Conservation (phyloP, 2,113 vertebrate species). For the Ageneiosus marmoratus region DNA sequence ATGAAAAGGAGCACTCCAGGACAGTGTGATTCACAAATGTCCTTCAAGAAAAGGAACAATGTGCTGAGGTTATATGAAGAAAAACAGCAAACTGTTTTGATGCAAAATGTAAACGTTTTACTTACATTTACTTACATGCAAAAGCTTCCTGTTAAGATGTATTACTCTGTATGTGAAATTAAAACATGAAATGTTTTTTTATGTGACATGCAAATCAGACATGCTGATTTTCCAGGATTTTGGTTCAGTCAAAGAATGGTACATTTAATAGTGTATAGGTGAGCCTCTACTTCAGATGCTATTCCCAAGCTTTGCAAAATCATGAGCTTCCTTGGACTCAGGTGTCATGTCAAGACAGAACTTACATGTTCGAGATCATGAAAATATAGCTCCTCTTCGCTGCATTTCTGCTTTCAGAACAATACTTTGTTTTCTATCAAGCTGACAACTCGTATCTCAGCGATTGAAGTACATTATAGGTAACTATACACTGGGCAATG, state of each 20-base stretch:
- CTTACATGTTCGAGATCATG: constrained; percentile 50
- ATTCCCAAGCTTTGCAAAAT: constrained; percentile 56
- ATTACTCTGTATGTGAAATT: constrained; percentile 44
- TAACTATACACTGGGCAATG: constrained; percentile 37
- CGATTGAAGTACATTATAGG: constrained; percentile 48
- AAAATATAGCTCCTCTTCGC: constrained; percentile 49
- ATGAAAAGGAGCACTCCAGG: constrained; percentile 46
- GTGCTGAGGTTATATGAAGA: constrained; percentile 42
- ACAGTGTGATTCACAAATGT: constrained; percentile 52
- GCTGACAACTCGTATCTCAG: constrained; percentile 54
- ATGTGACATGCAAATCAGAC: constrained; percentile 32
- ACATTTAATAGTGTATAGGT: constrained; percentile 44
- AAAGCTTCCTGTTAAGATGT: constrained; percentile 42
- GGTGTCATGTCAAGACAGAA: constrained; percentile 56
- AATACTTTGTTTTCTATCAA: constrained; percentile 56
- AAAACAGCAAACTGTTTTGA: constrained; percentile 36
- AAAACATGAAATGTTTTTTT: constrained; percentile 26
- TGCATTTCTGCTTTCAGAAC: constrained; percentile 54
- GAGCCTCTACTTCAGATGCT: constrained; percentile 45
- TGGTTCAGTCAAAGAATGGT: constrained; percentile 41
- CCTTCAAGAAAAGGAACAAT: constrained; percentile 41
- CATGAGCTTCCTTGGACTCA: constrained; percentile 60
- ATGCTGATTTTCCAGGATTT: constrained; percentile 40
- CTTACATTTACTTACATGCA: constrained; percentile 26
- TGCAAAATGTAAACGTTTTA: constrained; percentile 48